A percentile compares a stretch with the other conserved stretches of the same genome.
These are phyloP conservation scores for Iguana delicatissima DNA, from an alignment of 2,797 vertebrate genomes.

Conservation along the genomic window DNA sequence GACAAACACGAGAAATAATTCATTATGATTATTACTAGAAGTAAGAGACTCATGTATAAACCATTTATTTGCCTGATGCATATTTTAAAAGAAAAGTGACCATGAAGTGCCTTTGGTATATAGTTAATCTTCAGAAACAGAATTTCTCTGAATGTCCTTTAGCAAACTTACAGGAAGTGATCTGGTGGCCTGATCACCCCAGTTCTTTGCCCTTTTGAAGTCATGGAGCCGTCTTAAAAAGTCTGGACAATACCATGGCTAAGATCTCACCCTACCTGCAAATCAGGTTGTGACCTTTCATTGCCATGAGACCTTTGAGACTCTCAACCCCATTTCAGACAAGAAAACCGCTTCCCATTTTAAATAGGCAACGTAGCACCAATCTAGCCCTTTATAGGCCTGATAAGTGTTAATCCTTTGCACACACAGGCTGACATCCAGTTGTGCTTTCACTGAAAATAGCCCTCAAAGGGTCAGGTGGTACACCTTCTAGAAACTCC, in stretches of 20 bases:
- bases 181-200: conserved; percentile 60
- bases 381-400: conserved; percentile 23
- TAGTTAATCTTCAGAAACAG: conserved; percentile 45
- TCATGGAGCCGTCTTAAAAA: conserved; percentile 57
- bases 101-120: conserved; percentile 25
- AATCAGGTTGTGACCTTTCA: conserved; percentile 61
- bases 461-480: conserved; percentile 37
- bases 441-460: conserved; percentile 38
- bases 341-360: conserved; percentile 33
- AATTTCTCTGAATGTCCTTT: conserved; percentile 59
- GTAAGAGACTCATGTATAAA: conserved; percentile 5
- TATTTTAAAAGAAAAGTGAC: conserved; percentile 52
- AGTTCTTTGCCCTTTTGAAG: conserved; percentile 74
- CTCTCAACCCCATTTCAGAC: conserved; percentile 9
- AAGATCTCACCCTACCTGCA: conserved; percentile 45
- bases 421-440: neutral
- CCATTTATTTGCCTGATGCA: conserved; percentile 35
- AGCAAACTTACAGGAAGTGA: conserved; percentile 73
- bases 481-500: neutral
- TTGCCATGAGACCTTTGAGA: conserved; percentile 38
- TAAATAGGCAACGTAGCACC: conserved; percentile 19
- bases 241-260: conserved; percentile 38
- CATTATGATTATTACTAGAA: conserved; percentile 17
- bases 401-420: neutral
- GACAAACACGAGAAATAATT: conserved; percentile 41